A percentile compares a stretch with the other conserved stretches of the same genome.
Conservation (phyloP, 2,113 vertebrate species). For the Ornithorhynchus anatinus region DNA sequence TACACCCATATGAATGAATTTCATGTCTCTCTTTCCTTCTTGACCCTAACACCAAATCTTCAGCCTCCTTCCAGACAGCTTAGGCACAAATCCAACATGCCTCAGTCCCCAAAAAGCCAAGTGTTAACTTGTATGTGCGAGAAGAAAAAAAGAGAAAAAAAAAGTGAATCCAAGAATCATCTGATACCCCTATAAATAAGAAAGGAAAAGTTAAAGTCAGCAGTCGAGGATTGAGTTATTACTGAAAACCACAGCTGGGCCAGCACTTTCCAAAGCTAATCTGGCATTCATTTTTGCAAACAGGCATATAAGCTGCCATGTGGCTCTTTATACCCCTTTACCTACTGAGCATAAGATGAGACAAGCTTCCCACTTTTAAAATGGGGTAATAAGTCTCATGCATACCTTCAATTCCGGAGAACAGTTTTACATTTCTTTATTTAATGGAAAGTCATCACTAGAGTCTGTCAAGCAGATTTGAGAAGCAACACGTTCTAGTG, state of each 20-base stretch:
- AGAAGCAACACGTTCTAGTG: too few relatives aligned
- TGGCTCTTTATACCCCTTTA: not conserved
- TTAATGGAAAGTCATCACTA: not conserved
- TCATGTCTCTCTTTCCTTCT: too few relatives aligned
- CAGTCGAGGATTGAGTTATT: not conserved
- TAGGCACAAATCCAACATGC: too few relatives aligned
- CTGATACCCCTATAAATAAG: not conserved
- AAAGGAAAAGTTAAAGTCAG: not conserved
- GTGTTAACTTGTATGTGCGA: too few relatives aligned
- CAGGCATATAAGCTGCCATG: not conserved
- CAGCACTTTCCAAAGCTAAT: slow-evolving; percentile 17
- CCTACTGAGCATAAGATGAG: not conserved
- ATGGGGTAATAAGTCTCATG: not conserved
- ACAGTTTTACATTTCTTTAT: not conserved
- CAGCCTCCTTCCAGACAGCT: too few relatives aligned
- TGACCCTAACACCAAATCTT: too few relatives aligned
- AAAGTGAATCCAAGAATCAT: not conserved
- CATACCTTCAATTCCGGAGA: not conserved
- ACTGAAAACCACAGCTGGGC: not conserved
- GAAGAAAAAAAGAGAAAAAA: too few relatives aligned
- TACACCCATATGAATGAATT: too few relatives aligned
- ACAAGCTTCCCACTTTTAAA: not conserved
- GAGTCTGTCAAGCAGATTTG: not conserved
- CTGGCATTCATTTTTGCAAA: slow-evolving; percentile 21
- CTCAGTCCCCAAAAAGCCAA: too few relatives aligned